Conservation (phyloP, 30 jellyfish, hydroid and myxozoan genomes). For the Nemopilema nomurai region DNA sequence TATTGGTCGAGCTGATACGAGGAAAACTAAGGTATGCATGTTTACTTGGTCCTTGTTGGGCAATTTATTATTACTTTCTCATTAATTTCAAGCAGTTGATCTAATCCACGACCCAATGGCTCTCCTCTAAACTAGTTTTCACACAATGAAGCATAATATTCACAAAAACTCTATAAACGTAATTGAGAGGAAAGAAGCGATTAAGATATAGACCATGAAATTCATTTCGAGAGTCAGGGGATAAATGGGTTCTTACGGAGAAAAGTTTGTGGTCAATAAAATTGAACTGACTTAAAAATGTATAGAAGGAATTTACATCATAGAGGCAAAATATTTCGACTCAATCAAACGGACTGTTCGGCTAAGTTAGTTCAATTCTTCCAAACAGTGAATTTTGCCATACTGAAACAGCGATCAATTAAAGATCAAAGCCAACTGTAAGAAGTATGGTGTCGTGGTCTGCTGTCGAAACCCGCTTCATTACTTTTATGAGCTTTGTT, state of each 20-base stretch:
- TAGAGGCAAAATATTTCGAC: not conserved
- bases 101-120: not conserved
- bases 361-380: not conserved
- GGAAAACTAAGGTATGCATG: constrained; percentile 56
- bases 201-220: not conserved
- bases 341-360: not conserved
- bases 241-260: not conserved
- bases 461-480: not conserved
- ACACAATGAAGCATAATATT: not conserved
- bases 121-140: not conserved
- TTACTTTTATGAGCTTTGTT: no score
- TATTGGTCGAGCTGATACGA: constrained; percentile 44
- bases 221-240: not conserved
- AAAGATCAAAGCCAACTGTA: not conserved
- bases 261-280: not conserved
- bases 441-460: not conserved
- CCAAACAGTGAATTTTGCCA: not conserved
- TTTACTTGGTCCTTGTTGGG: not conserved
- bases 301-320: not conserved
- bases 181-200: not conserved
- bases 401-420: not conserved
- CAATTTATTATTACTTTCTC: not conserved
- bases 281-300: not conserved
- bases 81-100: not conserved
- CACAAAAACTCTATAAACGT: no score